Evolutionary conservation across 30 jellyfish, hydroid and myxozoan species (phyloP).

Genomic region (Aurelia sp.): DNA sequence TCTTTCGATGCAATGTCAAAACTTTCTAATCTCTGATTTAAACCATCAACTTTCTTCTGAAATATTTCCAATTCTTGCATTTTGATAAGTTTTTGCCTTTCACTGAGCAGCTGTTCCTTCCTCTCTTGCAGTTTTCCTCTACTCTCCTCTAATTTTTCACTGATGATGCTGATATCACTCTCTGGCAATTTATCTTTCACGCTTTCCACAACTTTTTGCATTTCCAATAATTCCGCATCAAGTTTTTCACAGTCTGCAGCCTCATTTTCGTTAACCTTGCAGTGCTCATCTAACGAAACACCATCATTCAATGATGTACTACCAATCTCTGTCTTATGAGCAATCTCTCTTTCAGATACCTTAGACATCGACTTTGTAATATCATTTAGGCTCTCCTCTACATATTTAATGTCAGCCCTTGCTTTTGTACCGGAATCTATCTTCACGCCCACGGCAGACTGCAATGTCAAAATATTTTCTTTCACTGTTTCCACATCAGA

Average conservation of each 20-base stretch:
- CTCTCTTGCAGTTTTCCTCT: not conserved
- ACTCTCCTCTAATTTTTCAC: not conserved
- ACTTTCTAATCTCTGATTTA: not conserved
- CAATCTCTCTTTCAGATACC: no score
- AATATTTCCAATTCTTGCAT: not conserved
- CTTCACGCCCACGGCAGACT: not conserved
- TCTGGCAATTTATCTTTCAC: not conserved
- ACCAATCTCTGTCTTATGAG: no score
- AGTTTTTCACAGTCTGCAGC: not conserved
- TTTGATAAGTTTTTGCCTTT: not conserved
- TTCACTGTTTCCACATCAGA: not conserved
- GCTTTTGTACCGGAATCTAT: not conserved
- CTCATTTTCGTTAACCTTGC: not conserved
- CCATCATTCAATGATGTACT: not conserved
- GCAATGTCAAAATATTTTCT: not conserved
- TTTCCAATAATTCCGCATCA: not conserved
- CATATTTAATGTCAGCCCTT: not conserved
- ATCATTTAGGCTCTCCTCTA: not conserved
- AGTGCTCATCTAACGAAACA: slow-evolving; percentile 17
- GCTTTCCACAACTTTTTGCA: not conserved
- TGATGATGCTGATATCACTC: not conserved
- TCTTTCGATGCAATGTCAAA: not conserved
- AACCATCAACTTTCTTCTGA: not conserved
- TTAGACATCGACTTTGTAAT: no score
- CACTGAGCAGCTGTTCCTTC: not conserved